Percentiles rank a stretch among this genome's conserved stretches.
These are phyloP conservation scores for Pyxicephalus adspersus DNA, from an alignment of 2,113 vertebrate species.

Conservation along the genomic window DNA sequence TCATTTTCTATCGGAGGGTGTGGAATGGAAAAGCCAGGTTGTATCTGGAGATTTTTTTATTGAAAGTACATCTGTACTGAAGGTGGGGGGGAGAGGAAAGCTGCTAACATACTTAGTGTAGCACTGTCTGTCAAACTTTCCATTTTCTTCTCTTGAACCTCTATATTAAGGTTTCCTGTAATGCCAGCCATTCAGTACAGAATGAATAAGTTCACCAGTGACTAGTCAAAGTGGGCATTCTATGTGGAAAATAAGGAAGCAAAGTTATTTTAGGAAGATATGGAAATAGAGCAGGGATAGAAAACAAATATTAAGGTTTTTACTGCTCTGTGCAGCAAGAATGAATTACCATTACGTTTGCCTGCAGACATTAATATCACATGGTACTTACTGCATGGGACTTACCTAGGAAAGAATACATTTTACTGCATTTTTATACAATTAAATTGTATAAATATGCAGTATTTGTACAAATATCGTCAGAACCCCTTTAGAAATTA, in stretches of 20 bases:
- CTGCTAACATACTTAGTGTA: slow-evolving; percentile 44
- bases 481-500: no score
- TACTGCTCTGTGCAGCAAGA: neutral
- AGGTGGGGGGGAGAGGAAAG: slow-evolving; percentile 31
- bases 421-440: no score
- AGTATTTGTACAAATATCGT: no score
- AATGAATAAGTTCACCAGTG: slow-evolving; percentile 15
- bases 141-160: slow-evolving; percentile 27
- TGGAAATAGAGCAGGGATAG: slow-evolving; percentile 16
- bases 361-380: neutral
- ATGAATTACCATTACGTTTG: neutral
- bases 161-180: slow-evolving; percentile 52
- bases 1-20: neutral
- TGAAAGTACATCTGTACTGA: slow-evolving; percentile 9
- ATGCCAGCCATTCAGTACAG: slow-evolving; percentile 2
- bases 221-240: slow-evolving; percentile 31
- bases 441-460: no score
- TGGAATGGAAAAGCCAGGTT: slow-evolving; percentile 4
- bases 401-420: neutral
- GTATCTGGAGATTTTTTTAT: neutral
- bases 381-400: neutral
- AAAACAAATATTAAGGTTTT: slow-evolving; percentile 39
- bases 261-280: slow-evolving; percentile 36
- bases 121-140: slow-evolving; percentile 49
- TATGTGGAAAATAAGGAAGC: slow-evolving; percentile 38